These are phyloP conservation scores for Notarius quadriscutis DNA, from an alignment of 2,113 vertebrate genomes.

Conservation along the genomic window DNA sequence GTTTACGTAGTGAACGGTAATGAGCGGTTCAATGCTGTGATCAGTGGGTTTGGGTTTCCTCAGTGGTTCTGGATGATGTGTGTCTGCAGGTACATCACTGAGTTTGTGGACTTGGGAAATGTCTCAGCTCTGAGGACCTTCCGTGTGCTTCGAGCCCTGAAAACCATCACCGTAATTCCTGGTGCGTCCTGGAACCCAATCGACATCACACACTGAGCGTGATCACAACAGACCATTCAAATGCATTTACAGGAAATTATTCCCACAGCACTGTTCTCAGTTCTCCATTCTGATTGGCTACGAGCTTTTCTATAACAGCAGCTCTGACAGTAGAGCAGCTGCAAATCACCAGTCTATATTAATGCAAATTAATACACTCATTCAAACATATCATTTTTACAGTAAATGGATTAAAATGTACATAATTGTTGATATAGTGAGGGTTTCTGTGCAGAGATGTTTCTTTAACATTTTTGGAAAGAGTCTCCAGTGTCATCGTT, in stretches of 20 bases:
- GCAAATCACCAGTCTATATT: not conserved
- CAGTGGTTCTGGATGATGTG: not conserved
- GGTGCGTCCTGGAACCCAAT: constrained; percentile 65
- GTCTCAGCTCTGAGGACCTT: constrained; percentile 94
- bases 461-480: not conserved
- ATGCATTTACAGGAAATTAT: not conserved
- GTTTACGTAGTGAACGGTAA: not conserved
- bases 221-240: not conserved
- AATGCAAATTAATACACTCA: not conserved
- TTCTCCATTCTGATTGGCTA: not conserved
- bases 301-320: not conserved
- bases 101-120: constrained; percentile 93
- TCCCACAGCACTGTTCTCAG: not conserved
- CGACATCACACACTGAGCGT: not conserved
- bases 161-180: constrained; percentile 96
- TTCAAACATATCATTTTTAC: not conserved
- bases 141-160: constrained; percentile 92
- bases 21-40: not conserved
- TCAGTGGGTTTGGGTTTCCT: not conserved
- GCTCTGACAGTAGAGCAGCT: not conserved
- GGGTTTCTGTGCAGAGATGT: not conserved
- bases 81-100: constrained; percentile 83
- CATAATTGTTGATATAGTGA: not conserved
- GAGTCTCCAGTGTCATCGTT: not conserved
- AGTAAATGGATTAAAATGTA: not conserved